phyloP scores from a whole-genome alignment of 35 echinoderm and acorn worm genomes.

The Lytechinus variegatus region DNA sequence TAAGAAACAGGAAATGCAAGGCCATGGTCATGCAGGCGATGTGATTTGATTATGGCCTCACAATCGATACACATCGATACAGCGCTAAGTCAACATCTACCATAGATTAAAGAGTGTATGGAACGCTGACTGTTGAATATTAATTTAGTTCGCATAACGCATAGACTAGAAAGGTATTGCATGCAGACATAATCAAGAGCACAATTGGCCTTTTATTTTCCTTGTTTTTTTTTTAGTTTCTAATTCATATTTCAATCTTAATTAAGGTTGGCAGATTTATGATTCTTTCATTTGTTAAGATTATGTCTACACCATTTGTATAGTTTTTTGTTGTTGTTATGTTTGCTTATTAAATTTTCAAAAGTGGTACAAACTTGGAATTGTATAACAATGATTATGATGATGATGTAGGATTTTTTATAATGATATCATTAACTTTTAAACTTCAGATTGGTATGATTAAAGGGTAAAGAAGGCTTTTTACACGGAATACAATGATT shows the following conservation, averaged over 20 bases:
- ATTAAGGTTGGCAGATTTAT: not conserved
- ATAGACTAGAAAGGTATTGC: no score
- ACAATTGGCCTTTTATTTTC: not conserved
- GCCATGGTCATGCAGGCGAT: not conserved
- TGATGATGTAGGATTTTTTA: no score
- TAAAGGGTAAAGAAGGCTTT: no score
- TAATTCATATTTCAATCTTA: not conserved
- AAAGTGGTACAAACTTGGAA: no score
- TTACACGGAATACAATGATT: no score
- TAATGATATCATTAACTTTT: no score
- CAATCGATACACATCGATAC: not conserved
- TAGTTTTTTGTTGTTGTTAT: no score
- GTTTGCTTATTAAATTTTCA: no score
- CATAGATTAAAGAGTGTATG: not conserved
- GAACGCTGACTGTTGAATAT: not conserved
- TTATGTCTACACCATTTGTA: no score
- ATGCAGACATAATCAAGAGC: not conserved
- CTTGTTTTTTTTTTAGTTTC: not conserved
- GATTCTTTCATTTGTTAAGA: no score
- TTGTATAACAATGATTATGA: no score
- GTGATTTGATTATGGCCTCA: not conserved
- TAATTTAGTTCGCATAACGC: not conserved
- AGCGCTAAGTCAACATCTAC: constrained; percentile 9
- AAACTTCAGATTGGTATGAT: no score
- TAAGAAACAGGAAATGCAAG: not conserved